Evolutionary conservation across 2,113 vertebrate genomes (phyloP).

Genomic region (Microcebus lehilahytsara): DNA sequence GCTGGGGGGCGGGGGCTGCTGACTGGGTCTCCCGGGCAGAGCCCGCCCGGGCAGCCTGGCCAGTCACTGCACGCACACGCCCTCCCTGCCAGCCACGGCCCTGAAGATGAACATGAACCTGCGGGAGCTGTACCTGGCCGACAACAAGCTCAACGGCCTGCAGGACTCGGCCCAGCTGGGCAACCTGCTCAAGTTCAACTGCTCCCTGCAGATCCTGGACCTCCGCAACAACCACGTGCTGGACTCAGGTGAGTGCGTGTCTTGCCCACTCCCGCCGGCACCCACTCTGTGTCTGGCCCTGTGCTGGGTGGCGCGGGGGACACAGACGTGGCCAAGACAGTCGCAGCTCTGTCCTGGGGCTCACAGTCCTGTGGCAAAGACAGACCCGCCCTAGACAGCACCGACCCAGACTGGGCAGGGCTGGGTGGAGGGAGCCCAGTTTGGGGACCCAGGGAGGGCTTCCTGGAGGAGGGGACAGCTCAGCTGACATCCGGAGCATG

Average conservation of each 20-base stretch:
- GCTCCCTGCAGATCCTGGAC: slow-evolving; percentile 94
- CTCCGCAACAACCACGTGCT: slow-evolving; percentile 95
- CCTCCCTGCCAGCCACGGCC: slow-evolving; percentile 87
- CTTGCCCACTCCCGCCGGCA: rapidly evolving
- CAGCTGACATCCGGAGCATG: not conserved
- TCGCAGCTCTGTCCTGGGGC: not conserved
- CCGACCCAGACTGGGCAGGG: not conserved
- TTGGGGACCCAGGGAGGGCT: not conserved
- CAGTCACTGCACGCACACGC: not conserved
- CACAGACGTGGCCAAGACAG: not conserved
- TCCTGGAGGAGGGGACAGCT: not conserved
- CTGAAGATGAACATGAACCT: slow-evolving; percentile 98
- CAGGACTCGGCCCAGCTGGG: slow-evolving; percentile 96
- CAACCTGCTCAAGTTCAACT: slow-evolving; percentile 96
- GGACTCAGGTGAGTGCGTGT: slow-evolving; percentile 88
- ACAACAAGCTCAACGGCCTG: slow-evolving; percentile 95
- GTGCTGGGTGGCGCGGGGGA: not conserved
- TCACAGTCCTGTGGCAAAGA: not conserved
- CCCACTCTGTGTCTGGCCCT: not conserved
- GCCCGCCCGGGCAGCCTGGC: not conserved
- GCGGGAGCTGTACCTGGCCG: slow-evolving; percentile 93
- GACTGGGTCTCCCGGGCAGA: not conserved
- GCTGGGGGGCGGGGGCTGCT: not conserved
- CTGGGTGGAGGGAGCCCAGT: not conserved
- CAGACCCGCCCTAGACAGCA: not conserved